These are phyloP conservation scores for Apeira syringaria DNA, from an alignment of 2,888 invertebrate genomes.

Conservation along the genomic window DNA sequence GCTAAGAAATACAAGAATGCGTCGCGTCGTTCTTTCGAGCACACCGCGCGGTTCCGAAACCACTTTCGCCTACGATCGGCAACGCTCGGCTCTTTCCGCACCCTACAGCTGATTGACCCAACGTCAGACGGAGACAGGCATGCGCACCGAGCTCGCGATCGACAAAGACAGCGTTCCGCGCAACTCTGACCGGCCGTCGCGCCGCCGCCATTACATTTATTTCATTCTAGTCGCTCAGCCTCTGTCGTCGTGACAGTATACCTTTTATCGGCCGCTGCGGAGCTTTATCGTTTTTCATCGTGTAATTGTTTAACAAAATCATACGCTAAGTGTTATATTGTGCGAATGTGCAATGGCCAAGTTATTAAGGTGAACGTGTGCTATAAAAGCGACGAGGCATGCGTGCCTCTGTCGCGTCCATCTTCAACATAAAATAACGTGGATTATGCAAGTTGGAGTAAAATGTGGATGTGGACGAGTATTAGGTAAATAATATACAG, in stretches of 20 bases:
- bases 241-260: slow-evolving; percentile 74
- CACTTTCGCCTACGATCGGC: slow-evolving; percentile 76
- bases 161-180: slow-evolving; percentile 58
- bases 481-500: slow-evolving; percentile 69
- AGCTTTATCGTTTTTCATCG: slow-evolving; percentile 68
- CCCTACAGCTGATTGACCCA: slow-evolving; percentile 78
- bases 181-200: slow-evolving; percentile 59
- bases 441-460: slow-evolving; percentile 80
- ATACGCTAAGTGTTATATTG: slow-evolving; percentile 54
- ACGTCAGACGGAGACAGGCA: slow-evolving; percentile 54
- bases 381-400: slow-evolving; percentile 55
- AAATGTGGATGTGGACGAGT: slow-evolving; percentile 76
- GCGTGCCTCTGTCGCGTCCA: slow-evolving; percentile 69
- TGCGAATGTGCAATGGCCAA: slow-evolving; percentile 55
- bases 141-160: slow-evolving; percentile 34
- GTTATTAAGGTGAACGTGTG: slow-evolving; percentile 49
- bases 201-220: slow-evolving; percentile 79
- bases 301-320: slow-evolving; percentile 69
- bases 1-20: slow-evolving; percentile 56
- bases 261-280: slow-evolving; percentile 56
- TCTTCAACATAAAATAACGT: slow-evolving; percentile 78
- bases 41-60: slow-evolving; percentile 63
- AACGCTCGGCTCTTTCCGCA: slow-evolving; percentile 62
- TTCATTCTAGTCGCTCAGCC: slow-evolving; percentile 72
- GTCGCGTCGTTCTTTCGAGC: slow-evolving; percentile 47